Percentiles rank a stretch among this genome's conserved stretches.
phyloP scores from a whole-genome alignment of 2,888 invertebrate species.

The Eupithecia abbreviata region DNA sequence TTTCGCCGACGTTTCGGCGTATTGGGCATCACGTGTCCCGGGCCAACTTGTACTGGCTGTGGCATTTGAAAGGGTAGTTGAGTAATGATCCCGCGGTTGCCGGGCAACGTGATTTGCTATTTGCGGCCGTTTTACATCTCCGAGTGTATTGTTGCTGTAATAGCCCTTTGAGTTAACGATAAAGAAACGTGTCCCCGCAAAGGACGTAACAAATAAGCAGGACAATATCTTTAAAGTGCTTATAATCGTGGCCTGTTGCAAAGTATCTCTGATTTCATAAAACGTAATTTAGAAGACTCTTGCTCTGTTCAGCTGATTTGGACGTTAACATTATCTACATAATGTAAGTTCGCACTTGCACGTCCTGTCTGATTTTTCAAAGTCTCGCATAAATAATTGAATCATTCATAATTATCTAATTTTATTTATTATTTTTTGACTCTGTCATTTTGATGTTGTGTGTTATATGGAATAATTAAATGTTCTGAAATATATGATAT shows the following conservation, averaged over 20 bases:
- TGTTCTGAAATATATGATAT: too few species aligned
- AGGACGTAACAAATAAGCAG: background rate
- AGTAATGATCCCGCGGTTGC: constrained; percentile 57
- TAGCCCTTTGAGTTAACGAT: constrained; percentile 26
- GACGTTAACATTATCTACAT: background rate
- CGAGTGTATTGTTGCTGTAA: constrained; percentile 36
- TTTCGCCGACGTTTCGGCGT: background rate
- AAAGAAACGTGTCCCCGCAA: background rate
- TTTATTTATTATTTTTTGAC: too few species aligned
- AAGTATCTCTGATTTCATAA: background rate
- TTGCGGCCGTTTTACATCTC: constrained; percentile 47
- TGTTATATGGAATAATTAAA: too few species aligned
- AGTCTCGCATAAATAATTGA: too few species aligned
- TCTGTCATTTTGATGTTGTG: too few species aligned
- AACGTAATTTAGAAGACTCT: background rate
- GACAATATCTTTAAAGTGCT: background rate
- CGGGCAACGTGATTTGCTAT: constrained; percentile 57
- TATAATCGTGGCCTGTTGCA: background rate
- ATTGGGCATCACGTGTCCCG: background rate
- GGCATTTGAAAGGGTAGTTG: constrained; percentile 48
- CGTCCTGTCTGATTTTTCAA: too few species aligned
- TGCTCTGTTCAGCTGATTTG: background rate
- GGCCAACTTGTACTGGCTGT: constrained; percentile 36
- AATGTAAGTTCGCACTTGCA: too few species aligned
- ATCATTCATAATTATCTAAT: too few species aligned